phyloP scores from a whole-genome alignment of 2,888 invertebrate genomes.

The Hypomecis punctinalis region DNA sequence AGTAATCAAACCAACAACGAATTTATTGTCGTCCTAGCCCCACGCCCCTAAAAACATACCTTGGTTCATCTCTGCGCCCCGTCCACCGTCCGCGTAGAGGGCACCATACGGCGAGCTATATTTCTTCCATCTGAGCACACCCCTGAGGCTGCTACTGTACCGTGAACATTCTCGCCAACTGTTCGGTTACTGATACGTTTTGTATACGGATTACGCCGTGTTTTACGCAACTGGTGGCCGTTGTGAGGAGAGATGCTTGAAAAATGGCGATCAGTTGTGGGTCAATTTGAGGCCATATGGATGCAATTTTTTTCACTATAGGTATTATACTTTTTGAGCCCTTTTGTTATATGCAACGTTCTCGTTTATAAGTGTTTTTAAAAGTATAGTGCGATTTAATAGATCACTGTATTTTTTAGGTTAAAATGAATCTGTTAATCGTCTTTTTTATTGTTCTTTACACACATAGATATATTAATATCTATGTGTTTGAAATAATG shows the following conservation, averaged over 20 bases:
- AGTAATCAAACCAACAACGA: too few relatives aligned
- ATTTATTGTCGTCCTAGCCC: too few relatives aligned
- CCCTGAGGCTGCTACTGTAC: conserved; percentile 55
- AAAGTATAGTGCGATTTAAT: too few relatives aligned
- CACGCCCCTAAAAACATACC: background rate
- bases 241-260: conserved; percentile 20
- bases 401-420: too few relatives aligned
- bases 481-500: too few relatives aligned
- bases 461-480: too few relatives aligned
- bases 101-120: conserved; percentile 41
- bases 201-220: conserved; percentile 48
- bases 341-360: too few relatives aligned
- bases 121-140: conserved; percentile 58
- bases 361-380: too few relatives aligned
- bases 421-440: too few relatives aligned
- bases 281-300: conserved; percentile 16
- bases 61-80: conserved; percentile 4
- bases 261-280: conserved; percentile 1
- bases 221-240: conserved; percentile 44
- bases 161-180: conserved; percentile 50
- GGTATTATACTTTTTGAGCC: too few relatives aligned
- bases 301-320: background rate
- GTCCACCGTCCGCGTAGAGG: conserved; percentile 7
- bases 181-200: conserved; percentile 56
- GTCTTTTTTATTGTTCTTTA: too few relatives aligned